These are phyloP conservation scores for Pachliopta kotzebuea DNA, from an alignment of 2,888 invertebrate species.

Conservation along the genomic window DNA sequence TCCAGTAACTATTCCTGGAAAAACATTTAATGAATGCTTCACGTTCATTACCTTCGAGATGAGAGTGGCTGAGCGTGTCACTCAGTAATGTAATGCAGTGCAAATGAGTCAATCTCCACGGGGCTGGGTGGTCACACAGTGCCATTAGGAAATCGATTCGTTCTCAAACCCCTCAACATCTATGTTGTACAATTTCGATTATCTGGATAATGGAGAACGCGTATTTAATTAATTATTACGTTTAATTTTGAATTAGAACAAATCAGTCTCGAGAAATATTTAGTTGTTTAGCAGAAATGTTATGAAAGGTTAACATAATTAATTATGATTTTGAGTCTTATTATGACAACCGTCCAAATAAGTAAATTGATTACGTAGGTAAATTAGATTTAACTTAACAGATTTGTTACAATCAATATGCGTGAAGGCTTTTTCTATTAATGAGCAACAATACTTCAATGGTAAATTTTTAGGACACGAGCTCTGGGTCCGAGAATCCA, in stretches of 20 bases:
- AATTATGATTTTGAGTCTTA: too few relatives aligned
- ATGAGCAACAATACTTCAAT: too few relatives aligned
- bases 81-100: constrained; percentile 79
- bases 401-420: too few relatives aligned
- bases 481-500: too few relatives aligned
- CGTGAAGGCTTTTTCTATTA: too few relatives aligned
- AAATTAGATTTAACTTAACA: too few relatives aligned
- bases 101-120: constrained; percentile 80
- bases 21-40: constrained; percentile 43
- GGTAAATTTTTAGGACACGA: too few relatives aligned
- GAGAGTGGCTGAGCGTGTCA: constrained; percentile 77
- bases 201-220: constrained; percentile 44
- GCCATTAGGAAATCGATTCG: constrained; percentile 77
- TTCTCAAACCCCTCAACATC: constrained; percentile 46
- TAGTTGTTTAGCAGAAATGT: too few relatives aligned
- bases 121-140: constrained; percentile 61
- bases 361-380: too few relatives aligned
- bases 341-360: too few relatives aligned
- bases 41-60: constrained; percentile 70
- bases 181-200: constrained; percentile 46
- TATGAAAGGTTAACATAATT: too few relatives aligned
- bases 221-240: constrained; percentile 45
- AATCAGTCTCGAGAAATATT: too few relatives aligned
- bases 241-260: constrained; percentile 33
- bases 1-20: constrained; percentile 13